Base-by-base conservation (phyloP, 2,797 vertebrate genomes). In the Sparus aurata region DNA sequence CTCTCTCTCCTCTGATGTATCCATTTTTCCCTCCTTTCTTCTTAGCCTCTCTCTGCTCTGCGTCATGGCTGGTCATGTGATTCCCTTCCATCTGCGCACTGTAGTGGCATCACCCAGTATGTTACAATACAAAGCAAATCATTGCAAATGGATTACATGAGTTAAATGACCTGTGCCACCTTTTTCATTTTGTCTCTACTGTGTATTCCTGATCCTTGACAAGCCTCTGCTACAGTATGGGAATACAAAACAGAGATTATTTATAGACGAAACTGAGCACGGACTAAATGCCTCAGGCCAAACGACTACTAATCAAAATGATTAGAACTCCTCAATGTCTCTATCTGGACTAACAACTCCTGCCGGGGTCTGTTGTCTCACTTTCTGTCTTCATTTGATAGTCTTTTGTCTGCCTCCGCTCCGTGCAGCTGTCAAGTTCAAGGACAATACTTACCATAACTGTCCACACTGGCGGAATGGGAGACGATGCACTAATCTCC, bases 21-120 rank as follows among this genome's bases (percentile, higher is more conserved):
- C 91, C 83, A 84, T 90, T 82, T 86, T 91, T 91, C 85, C 88
- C 90, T 91, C 88, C 84, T 80, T 86, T 91, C 89, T 90, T 82
- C 86, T 74, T 25, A 68, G 77, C 85, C 82, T 87, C 79, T 82
- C 82, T 85, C 77, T 79, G 77, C 76, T 87, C 85, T 93, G 91
- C 88, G 86, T 92, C 94, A 92, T 55, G 75, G 73, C 82, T 72
- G 38, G 70, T 93, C 91, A 93, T 79, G 87, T 93, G 93, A 92
- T 90, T 80, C 79, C 63, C 76, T 73, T 69, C 85, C 83, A 77
- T 90, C 83, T 91, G 89, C 65, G 23, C 81, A 75, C 75, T 83
- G 75, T 78, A 57, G 67, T 85, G 77, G 86, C 85, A 83, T 88
- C 84, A 84, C 69, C 62, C 59, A 70, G 61, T 79, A 43, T 82